phyloP scores from a whole-genome alignment of 2,797 vertebrate genomes.

The Coilia nasus region DNA sequence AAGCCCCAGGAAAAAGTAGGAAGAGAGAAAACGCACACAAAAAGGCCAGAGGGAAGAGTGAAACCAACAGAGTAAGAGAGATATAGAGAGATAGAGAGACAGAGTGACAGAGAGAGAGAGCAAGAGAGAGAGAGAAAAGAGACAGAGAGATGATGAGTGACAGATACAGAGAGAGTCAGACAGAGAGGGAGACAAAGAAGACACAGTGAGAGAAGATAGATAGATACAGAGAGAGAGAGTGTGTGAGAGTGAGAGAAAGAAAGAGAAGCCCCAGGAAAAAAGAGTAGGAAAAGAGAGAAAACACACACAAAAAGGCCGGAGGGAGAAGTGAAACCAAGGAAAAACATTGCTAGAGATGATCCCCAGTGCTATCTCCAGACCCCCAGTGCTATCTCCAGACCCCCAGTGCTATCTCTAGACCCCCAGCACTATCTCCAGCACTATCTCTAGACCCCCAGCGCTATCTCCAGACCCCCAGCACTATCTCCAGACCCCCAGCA shows the following conservation, averaged over 20 bases:
- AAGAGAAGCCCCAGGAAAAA: background rate
- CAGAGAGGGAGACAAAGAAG: no score
- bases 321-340: no score
- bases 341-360: no score
- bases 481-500: background rate
- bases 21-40: background rate
- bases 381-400: background rate
- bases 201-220: no score
- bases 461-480: background rate
- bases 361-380: background rate
- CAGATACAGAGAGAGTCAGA: no score
- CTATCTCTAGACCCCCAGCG: background rate
- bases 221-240: no score
- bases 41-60: background rate
- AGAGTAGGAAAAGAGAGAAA: background rate
- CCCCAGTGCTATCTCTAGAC: background rate
- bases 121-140: no score
- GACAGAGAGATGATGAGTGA: no score
- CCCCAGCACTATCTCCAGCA: no score
- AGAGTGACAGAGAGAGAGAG: background rate
- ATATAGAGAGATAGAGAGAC: background rate
- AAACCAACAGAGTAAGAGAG: background rate
- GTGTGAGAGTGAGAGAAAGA: background rate
- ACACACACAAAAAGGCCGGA: no score
- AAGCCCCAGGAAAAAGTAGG: no score